Base-by-base conservation (phyloP, 2,797 vertebrate genomes). In the Eptatretus atami region DNA sequence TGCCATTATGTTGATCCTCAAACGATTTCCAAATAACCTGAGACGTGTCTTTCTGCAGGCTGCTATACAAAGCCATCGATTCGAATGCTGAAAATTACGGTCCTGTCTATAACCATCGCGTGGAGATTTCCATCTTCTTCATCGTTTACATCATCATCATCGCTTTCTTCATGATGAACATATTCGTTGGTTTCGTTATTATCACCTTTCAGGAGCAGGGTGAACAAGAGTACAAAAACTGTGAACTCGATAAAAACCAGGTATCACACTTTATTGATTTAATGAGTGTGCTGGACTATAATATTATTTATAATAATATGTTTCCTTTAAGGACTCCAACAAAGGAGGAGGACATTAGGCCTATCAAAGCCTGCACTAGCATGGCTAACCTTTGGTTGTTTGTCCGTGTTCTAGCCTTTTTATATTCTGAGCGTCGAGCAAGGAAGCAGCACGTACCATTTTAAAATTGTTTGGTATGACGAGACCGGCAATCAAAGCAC, bases 71-170 rank as follows among this genome's bases (percentile, higher is more conserved):
- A 77, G 87, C 92, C 65, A 99, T 99, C 11, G 92, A 99, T 70
- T 99, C 92, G 1, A 95, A 92, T 63, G 82, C 80, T 53, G 92
- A 95, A 74, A 98, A 99, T 44, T 69, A 85, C 1, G 92, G 92
- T 52, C 92, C 92, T 6, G 78, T 96, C 63, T 96, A 94, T 78
- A 99, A 99, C 78, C 81, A 99, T 54, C 82, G 92, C 1, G 85
- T 99, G 72, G 92, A 96, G 73, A 99, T 99, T 68, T 95, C 90
- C 9, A 87, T 99, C 73, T 99, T 96, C 73, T 99, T 99, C 75
- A 99, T 99, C 76, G 90, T 99, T 76, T 99, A 99, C 75, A 96
- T 99, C 76, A 99, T 99, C 78, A 96, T 96, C 70, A 94, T 99
- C 9, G 92, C 92, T 65, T 99, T 99, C 77, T 99, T 99, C 72